Evolutionary conservation across 1,140 invertebrate genomes (phyloP).

Genomic region (Acromyrmex charruanus): DNA sequence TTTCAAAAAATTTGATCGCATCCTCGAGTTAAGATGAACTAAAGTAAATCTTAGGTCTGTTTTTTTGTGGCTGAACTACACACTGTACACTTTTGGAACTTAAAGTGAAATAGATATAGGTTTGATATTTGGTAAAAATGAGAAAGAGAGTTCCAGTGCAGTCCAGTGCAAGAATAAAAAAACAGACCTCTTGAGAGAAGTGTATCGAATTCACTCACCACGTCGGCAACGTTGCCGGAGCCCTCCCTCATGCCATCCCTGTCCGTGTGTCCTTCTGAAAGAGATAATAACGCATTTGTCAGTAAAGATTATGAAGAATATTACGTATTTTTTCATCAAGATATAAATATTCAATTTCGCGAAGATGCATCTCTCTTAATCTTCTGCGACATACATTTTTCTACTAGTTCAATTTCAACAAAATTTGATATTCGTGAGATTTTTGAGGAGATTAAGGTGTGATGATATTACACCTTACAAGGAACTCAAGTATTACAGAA

Average conservation of each 20-base stretch:
- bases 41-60: not conserved
- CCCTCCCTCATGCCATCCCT: conserved; percentile 86
- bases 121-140: too few species aligned
- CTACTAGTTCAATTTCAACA: too few species aligned
- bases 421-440: too few species aligned
- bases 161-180: too few species aligned
- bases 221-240: conserved; percentile 86
- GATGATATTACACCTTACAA: too few species aligned
- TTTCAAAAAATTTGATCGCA: not conserved
- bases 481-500: too few species aligned
- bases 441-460: too few species aligned
- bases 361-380: not conserved
- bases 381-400: too few species aligned
- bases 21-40: not conserved
- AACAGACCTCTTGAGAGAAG: not conserved
- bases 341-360: conserved; percentile 30
- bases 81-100: too few species aligned
- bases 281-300: conserved; percentile 29
- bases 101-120: too few species aligned
- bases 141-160: too few species aligned
- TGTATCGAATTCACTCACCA: conserved; percentile 80
- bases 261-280: conserved; percentile 84
- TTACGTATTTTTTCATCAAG: not conserved
- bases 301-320: not conserved
- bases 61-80: too few species aligned